A percentile compares a stretch with the other conserved stretches of the same genome.
Evolutionary conservation across 2,797 vertebrate species (phyloP).

Genomic region (Buceros bicornis): DNA sequence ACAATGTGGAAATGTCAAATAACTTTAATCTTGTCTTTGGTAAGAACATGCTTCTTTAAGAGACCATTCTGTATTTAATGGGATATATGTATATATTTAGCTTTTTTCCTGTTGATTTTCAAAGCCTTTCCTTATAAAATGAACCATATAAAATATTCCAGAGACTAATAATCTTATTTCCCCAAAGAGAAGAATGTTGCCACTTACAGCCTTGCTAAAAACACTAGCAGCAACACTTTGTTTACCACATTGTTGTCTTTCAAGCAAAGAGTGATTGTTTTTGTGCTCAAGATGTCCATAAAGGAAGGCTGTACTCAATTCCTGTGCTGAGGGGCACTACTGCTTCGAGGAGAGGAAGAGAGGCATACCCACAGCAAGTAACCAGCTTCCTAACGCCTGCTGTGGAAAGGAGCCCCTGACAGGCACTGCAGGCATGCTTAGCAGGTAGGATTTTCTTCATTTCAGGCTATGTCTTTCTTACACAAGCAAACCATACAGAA

Average conservation of each 20-base stretch:
- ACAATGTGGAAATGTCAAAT: neutral
- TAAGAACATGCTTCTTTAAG: neutral
- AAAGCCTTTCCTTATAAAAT: neutral
- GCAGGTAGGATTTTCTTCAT: neutral
- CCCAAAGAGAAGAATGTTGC: neutral
- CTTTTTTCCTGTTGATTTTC: neutral
- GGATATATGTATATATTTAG: neutral
- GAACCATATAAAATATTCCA: neutral
- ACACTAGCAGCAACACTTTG: neutral
- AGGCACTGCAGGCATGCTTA: neutral
- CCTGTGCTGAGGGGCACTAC: neutral
- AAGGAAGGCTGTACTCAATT: neutral
- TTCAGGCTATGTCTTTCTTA: neutral
- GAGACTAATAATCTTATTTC: neutral
- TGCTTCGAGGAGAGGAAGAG: neutral
- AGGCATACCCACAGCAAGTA: neutral
- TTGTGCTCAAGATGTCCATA: neutral
- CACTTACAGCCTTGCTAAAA: neutral
- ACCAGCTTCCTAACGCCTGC: neutral
- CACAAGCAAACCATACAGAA: neutral
- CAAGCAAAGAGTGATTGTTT: neutral
- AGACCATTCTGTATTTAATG: neutral
- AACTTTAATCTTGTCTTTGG: neutral
- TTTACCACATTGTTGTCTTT: accelerated
- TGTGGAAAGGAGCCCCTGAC: neutral